These are phyloP conservation scores for Oxyruncus cristatus DNA, from an alignment of 2,113 vertebrate genomes.

Conservation along the genomic window DNA sequence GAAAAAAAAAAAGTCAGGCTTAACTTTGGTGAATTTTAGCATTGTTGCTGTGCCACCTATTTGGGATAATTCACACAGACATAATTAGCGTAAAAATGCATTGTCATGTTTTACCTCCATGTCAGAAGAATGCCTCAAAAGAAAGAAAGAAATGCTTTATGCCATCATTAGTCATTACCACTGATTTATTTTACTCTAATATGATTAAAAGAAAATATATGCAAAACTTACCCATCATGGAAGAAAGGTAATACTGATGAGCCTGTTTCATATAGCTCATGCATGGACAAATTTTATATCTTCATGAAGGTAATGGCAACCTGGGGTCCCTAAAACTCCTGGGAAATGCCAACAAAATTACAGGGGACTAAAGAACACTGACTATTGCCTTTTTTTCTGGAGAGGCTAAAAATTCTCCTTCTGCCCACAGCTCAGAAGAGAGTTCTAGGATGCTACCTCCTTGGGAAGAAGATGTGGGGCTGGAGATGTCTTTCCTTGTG, in stretches of 20 bases:
- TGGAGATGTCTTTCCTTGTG: background rate
- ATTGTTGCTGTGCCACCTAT: background rate
- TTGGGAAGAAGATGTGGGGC: background rate
- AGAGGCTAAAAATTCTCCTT: background rate
- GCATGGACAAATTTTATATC: background rate
- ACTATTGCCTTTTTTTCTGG: background rate
- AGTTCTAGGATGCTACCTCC: background rate
- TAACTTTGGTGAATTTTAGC: background rate
- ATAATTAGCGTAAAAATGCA: constrained; percentile 27
- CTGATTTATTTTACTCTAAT: constrained; percentile 26
- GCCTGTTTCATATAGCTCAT: background rate
- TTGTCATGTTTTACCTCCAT: background rate
- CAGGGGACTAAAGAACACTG: background rate
- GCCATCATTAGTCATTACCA: background rate
- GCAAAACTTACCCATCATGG: background rate
- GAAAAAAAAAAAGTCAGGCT: background rate
- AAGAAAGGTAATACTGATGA: background rate
- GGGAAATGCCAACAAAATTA: background rate
- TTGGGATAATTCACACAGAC: background rate
- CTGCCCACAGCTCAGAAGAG: background rate
- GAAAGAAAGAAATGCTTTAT: background rate
- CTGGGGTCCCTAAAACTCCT: background rate
- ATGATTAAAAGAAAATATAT: constrained; percentile 38
- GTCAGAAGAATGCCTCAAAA: background rate
- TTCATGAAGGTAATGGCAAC: background rate